Conservation (phyloP, 2,888 invertebrate species). For the Notodonta dromedarius region DNA sequence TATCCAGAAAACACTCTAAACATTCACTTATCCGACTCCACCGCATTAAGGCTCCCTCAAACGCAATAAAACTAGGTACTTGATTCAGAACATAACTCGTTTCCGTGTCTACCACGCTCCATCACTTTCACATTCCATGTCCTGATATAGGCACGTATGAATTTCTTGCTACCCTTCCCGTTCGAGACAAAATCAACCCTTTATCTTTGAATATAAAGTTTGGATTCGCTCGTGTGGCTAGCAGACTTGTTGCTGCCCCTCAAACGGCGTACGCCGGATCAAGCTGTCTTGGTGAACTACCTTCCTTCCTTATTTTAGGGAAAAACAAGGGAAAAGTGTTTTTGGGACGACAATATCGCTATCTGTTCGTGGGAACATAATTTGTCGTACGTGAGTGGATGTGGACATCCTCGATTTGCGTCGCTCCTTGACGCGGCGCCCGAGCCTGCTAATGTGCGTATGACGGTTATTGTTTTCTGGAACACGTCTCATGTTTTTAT, state of each 20-base stretch:
- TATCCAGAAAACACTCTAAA: not conserved
- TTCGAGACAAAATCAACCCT: conserved; percentile 53
- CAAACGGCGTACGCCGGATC: conserved; percentile 68
- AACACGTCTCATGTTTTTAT: not conserved
- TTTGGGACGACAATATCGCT: conserved; percentile 70
- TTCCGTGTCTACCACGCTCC: conserved; percentile 50
- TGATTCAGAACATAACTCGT: conserved; percentile 49
- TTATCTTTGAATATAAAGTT: conserved; percentile 51
- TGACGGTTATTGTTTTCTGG: conserved; percentile 14
- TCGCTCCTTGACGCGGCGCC: conserved; percentile 47
- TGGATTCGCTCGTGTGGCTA: conserved; percentile 52
- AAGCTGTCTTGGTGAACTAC: conserved; percentile 77
- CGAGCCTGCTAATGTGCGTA: conserved; percentile 26
- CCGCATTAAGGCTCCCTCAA: conserved; percentile 9
- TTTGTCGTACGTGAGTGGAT: conserved; percentile 69
- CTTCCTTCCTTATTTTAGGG: conserved; percentile 68
- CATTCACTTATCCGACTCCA: conserved; percentile 12
- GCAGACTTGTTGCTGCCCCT: conserved; percentile 77
- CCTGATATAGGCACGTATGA: conserved; percentile 63
- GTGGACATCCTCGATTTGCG: conserved; percentile 53
- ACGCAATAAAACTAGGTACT: conserved; percentile 53
- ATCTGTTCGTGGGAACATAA: conserved; percentile 72
- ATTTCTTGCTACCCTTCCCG: conserved; percentile 49
- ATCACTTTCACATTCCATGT: conserved; percentile 69
- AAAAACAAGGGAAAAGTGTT: conserved; percentile 75